These are phyloP conservation scores for Spinibarbus caldwelli DNA, from an alignment of 2,797 vertebrate species.

Conservation along the genomic window DNA sequence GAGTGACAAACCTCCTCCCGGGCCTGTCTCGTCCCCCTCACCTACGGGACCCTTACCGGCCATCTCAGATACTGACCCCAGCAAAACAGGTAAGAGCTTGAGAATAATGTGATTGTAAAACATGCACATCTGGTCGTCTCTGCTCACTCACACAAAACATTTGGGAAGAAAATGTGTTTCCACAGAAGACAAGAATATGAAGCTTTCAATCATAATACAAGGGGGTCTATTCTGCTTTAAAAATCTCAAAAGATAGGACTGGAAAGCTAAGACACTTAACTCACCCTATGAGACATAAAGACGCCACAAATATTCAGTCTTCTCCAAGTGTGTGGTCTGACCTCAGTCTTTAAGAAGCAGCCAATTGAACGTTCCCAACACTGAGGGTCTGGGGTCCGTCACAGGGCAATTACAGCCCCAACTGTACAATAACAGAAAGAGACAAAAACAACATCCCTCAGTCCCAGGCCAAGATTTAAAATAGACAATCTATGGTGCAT, in stretches of 20 bases:
- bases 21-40: slow-evolving; percentile 74
- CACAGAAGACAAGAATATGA: background rate
- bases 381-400: background rate
- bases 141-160: background rate
- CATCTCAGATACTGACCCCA: slow-evolving; percentile 69
- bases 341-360: slow-evolving; percentile 5
- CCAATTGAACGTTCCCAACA: slow-evolving; percentile 10
- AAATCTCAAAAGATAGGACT: background rate
- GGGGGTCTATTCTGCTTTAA: background rate
- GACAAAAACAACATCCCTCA: slow-evolving; percentile 11
- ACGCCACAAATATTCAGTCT: background rate
- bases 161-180: background rate
- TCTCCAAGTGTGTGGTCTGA: slow-evolving; percentile 41
- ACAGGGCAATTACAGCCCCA: background rate
- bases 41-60: slow-evolving; percentile 67
- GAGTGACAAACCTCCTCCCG: slow-evolving; percentile 78
- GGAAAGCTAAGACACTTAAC: background rate
- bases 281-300: slow-evolving; percentile 13
- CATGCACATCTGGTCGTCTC: background rate
- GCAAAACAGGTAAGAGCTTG: slow-evolving; percentile 74
- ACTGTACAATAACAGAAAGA: background rate
- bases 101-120: background rate
- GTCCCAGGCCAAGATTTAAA: slow-evolving; percentile 19
- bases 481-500: too few relatives aligned
- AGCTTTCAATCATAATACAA: background rate